phyloP scores from a whole-genome alignment of 1,140 invertebrate genomes.

The Vanessa tameamea region DNA sequence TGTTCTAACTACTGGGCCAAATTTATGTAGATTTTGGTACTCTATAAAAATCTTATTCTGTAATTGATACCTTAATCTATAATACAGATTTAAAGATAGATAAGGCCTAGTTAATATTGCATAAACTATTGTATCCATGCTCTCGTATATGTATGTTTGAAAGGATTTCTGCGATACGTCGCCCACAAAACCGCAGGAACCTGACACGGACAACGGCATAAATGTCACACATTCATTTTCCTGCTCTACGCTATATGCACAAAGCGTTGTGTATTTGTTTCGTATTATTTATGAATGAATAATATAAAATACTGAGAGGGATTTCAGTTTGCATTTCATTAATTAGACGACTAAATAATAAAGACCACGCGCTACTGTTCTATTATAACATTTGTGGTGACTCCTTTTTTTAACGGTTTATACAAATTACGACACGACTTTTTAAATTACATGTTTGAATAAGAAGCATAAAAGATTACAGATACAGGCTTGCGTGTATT shows the following conservation, averaged over 20 bases:
- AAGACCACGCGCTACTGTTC: too few relatives aligned
- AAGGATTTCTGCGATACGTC: conserved; percentile 5
- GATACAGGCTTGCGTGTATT: too few relatives aligned
- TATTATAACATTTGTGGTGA: too few relatives aligned
- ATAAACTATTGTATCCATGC: neutral
- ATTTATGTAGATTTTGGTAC: too few relatives aligned
- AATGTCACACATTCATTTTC: conserved; percentile 24
- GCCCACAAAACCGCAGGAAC: conserved; percentile 18
- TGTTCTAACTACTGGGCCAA: too few relatives aligned
- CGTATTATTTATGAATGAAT: neutral
- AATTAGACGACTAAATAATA: neutral
- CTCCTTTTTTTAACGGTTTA: too few relatives aligned
- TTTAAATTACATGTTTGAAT: too few relatives aligned
- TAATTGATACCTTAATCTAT: too few relatives aligned
- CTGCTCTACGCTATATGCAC: neutral
- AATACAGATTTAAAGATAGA: too few relatives aligned
- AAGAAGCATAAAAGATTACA: too few relatives aligned
- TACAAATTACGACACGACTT: too few relatives aligned
- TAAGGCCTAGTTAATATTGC: neutral
- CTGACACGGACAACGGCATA: conserved; percentile 21
- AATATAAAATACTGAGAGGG: neutral
- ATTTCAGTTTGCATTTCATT: neutral
- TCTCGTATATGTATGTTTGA: neutral
- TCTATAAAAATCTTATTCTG: too few relatives aligned
- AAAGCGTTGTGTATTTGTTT: conserved; percentile 13